A percentile compares a stretch with the other conserved stretches of the same genome.
Conservation (phyloP, 1,140 invertebrate genomes). For the Halyomorpha halys region DNA sequence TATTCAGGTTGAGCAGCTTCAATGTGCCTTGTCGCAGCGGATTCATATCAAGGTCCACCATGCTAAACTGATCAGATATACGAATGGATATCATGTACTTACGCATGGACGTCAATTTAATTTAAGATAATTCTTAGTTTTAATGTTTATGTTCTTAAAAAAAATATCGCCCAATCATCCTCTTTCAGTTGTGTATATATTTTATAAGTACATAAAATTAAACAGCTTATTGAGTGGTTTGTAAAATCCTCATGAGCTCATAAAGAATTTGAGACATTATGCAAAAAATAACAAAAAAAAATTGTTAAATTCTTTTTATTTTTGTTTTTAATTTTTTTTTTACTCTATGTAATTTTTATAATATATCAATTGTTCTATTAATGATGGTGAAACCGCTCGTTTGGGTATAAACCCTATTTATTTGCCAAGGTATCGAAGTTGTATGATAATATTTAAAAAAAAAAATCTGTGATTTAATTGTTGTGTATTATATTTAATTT, state of each 20-base stretch:
- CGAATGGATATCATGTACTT: conserved; percentile 8
- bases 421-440: background rate
- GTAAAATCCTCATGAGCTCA: background rate
- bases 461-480: conserved; percentile 17
- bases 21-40: conserved; percentile 10
- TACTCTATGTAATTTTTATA: background rate
- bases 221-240: background rate
- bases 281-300: background rate
- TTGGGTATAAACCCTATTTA: background rate
- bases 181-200: conserved; percentile 1
- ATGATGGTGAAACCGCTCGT: conserved; percentile 13
- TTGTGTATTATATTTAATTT: conserved; percentile 11
- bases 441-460: background rate
- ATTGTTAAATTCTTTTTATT: background rate
- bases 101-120: conserved; percentile 5
- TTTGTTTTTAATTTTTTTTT: background rate
- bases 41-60: conserved; percentile 3
- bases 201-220: background rate
- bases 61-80: background rate
- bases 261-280: background rate
- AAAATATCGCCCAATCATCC: background rate
- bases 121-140: background rate
- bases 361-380: background rate
- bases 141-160: background rate
- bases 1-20: background rate